Evolutionary conservation across 1,140 invertebrate genomes (phyloP).

Genomic region (Drosophila nigrodunni): DNA sequence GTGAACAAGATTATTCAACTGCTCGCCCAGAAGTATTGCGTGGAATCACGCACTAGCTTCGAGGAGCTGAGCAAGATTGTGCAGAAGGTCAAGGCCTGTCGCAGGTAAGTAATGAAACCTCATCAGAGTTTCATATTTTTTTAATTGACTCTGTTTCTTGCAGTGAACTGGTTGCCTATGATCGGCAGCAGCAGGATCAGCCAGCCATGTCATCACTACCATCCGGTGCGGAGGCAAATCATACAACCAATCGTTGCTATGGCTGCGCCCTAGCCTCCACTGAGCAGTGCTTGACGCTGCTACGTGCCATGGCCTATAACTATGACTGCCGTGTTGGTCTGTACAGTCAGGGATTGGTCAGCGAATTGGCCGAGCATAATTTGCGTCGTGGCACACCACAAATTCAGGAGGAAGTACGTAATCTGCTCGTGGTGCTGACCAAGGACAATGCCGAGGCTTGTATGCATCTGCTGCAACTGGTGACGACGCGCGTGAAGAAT

Average conservation of each 20-base stretch:
- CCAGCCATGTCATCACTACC: slow-evolving; percentile 47
- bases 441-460: slow-evolving; percentile 95
- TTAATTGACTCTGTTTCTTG: slow-evolving; percentile 45
- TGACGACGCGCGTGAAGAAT: slow-evolving; percentile 93
- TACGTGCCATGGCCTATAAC: slow-evolving; percentile 96
- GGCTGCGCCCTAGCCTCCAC: slow-evolving; percentile 94
- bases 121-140: not conserved
- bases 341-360: slow-evolving; percentile 94
- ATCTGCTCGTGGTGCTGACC: slow-evolving; percentile 95
- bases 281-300: slow-evolving; percentile 96
- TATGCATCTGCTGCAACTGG: slow-evolving; percentile 92
- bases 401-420: slow-evolving; percentile 94
- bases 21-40: slow-evolving; percentile 96
- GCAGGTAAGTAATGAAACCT: slow-evolving; percentile 83
- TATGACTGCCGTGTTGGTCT: slow-evolving; percentile 90
- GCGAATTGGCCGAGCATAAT: slow-evolving; percentile 96
- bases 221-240: slow-evolving; percentile 45
- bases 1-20: slow-evolving; percentile 94
- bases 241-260: slow-evolving; percentile 89
- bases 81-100: slow-evolving; percentile 94
- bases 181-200: slow-evolving; percentile 90
- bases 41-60: slow-evolving; percentile 96
- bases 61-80: slow-evolving; percentile 98
- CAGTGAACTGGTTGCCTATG: slow-evolving; percentile 95
- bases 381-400: slow-evolving; percentile 91